Conservation (phyloP, 2,888 invertebrate genomes). For the Antitype chi region DNA sequence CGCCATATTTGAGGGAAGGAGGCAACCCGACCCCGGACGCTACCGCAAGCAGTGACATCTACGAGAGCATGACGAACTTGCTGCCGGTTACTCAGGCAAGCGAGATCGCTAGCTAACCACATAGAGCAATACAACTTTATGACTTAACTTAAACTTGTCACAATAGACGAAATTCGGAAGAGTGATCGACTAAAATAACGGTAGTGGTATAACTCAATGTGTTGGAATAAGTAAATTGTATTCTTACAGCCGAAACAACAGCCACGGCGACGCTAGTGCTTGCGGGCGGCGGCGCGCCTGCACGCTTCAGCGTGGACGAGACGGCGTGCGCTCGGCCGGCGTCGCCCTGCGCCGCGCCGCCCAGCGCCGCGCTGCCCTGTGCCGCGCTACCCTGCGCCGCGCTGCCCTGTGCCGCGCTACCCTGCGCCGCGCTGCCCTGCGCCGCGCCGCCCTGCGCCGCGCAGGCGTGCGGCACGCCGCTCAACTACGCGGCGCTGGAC, state of each 20-base stretch:
- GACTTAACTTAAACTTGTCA: too few relatives aligned
- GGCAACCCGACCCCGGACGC: too few relatives aligned
- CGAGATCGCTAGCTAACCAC: too few relatives aligned
- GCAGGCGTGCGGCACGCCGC: too few relatives aligned
- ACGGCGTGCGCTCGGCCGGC: conserved; percentile 14
- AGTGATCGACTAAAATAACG: neutral
- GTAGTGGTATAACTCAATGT: neutral
- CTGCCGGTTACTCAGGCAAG: too few relatives aligned
- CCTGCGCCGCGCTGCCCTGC: conserved; percentile 9
- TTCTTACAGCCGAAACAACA: conserved; percentile 38
- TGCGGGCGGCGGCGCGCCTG: conserved; percentile 65
- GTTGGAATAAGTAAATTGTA: neutral
- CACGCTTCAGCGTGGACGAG: conserved; percentile 70
- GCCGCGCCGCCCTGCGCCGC: conserved; percentile 36
- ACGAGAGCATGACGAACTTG: too few relatives aligned
- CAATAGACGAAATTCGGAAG: too few relatives aligned
- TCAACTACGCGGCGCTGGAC: conserved; percentile 87
- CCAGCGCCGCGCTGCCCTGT: conserved; percentile 75
- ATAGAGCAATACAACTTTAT: too few relatives aligned
- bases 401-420: conserved; percentile 58
- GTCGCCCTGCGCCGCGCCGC: conserved; percentile 60
- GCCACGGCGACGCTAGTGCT: conserved; percentile 66
- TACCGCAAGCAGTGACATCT: too few relatives aligned
- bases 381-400: conserved; percentile 83
- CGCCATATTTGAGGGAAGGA: too few relatives aligned